Conservation (phyloP, 2,113 vertebrate species). For the Sapajus apella region DNA sequence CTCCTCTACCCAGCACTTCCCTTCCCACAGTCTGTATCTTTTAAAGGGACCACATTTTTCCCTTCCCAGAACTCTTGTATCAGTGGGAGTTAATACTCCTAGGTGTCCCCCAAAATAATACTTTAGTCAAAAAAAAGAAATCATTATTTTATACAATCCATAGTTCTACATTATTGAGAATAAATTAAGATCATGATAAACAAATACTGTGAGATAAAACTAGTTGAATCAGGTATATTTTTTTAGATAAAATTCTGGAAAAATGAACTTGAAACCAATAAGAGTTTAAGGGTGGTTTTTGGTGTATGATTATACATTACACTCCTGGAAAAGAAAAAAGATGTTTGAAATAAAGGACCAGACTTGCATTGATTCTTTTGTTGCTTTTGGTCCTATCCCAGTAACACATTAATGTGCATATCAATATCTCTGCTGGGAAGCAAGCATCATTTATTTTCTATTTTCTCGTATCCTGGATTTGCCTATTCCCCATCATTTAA, state of each 20-base stretch:
- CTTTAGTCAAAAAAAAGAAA: neutral
- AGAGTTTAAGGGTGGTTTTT: neutral
- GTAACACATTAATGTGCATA: slow-evolving; percentile 57
- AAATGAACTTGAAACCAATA: neutral
- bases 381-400: slow-evolving; percentile 43
- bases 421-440: slow-evolving; percentile 62
- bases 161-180: neutral
- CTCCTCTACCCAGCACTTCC: too few species aligned
- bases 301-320: neutral
- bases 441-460: slow-evolving; percentile 42
- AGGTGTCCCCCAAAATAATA: neutral
- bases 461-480: slow-evolving; percentile 47
- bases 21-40: too few species aligned
- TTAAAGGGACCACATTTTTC: too few species aligned
- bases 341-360: neutral
- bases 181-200: neutral
- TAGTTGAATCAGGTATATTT: neutral
- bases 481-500: neutral
- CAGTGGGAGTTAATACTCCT: neutral
- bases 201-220: neutral
- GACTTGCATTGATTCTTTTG: slow-evolving; percentile 48
- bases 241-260: neutral
- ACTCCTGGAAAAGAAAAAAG: neutral
- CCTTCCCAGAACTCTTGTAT: too few species aligned
- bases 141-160: neutral